phyloP scores from a whole-genome alignment of 1,140 invertebrate genomes.

The Sinella curviseta region DNA sequence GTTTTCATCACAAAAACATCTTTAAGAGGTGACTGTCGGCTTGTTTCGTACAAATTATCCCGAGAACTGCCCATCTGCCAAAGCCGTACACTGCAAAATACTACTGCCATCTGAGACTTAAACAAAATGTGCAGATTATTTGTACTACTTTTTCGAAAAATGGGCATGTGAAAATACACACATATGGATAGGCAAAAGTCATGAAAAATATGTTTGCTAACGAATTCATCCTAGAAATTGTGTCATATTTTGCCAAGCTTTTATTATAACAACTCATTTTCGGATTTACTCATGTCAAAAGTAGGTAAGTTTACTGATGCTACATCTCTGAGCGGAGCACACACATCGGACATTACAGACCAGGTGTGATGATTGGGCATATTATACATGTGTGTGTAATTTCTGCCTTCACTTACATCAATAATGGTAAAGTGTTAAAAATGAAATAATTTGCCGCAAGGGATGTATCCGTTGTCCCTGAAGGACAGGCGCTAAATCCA shows the following conservation, averaged over 20 bases:
- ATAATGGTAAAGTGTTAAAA: not conserved
- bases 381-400: not conserved
- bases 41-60: no score
- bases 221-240: slow-evolving; percentile 9
- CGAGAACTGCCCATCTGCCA: no score
- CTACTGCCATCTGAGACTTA: no score
- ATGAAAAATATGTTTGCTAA: slow-evolving; percentile 9
- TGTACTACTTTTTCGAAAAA: slow-evolving; percentile 3
- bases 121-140: not conserved
- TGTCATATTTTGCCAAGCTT: not conserved
- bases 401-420: not conserved
- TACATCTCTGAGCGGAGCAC: no score
- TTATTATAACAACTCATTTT: not conserved
- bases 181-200: not conserved
- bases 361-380: not conserved
- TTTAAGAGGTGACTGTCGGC: no score
- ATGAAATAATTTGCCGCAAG: not conserved
- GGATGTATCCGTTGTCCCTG: not conserved
- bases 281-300: not conserved
- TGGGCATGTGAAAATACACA: no score
- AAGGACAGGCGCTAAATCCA: not conserved
- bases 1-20: no score
- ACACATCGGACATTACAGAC: not conserved
- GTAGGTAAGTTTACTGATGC: not conserved
- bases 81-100: no score